Percentiles rank a stretch among this genome's conserved stretches.
These are phyloP conservation scores for Caenorhabditis auriculariae DNA, from an alignment of 2,888 invertebrate species.

Conservation along the genomic window DNA sequence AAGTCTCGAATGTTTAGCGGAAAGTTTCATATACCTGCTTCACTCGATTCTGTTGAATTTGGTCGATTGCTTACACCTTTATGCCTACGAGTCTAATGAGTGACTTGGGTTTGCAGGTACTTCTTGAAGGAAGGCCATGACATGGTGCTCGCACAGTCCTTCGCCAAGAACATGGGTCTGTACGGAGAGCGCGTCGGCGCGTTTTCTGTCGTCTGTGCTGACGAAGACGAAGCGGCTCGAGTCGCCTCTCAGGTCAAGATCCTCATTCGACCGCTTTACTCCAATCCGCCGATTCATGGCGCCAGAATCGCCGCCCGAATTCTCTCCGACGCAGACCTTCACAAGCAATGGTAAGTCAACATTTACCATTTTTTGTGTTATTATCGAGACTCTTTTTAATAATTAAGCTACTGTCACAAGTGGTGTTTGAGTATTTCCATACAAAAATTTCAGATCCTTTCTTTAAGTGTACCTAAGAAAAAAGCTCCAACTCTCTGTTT, in stretches of 20 bases:
- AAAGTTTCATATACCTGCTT: too few relatives aligned
- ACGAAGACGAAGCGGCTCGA: constrained; percentile 79
- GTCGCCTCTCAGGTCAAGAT: constrained; percentile 70
- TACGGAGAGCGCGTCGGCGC: constrained; percentile 97
- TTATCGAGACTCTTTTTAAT: too few relatives aligned
- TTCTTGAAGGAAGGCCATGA: constrained; percentile 78
- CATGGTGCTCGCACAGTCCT: constrained; percentile 88
- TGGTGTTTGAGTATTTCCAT: too few relatives aligned
- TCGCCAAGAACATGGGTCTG: constrained; percentile 97
- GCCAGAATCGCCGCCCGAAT: constrained; percentile 84
- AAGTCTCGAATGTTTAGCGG: too few relatives aligned
- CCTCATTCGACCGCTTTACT: constrained; percentile 67
- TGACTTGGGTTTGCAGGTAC: constrained; percentile 23
- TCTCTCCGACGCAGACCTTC: constrained; percentile 76
- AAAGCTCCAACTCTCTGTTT: too few relatives aligned
- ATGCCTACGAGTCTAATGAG: too few relatives aligned
- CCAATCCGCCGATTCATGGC: constrained; percentile 95
- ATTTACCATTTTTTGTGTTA: too few relatives aligned
- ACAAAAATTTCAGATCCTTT: too few relatives aligned
- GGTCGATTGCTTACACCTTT: too few relatives aligned
- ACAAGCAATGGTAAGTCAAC: constrained; percentile 76
- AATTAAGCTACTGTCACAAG: too few relatives aligned
- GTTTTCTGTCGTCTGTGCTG: constrained; percentile 78
- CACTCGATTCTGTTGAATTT: too few relatives aligned
- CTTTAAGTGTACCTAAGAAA: too few relatives aligned